Base-by-base conservation (phyloP, 2,797 vertebrate species). In the Rhadinocentrus ornatus region DNA sequence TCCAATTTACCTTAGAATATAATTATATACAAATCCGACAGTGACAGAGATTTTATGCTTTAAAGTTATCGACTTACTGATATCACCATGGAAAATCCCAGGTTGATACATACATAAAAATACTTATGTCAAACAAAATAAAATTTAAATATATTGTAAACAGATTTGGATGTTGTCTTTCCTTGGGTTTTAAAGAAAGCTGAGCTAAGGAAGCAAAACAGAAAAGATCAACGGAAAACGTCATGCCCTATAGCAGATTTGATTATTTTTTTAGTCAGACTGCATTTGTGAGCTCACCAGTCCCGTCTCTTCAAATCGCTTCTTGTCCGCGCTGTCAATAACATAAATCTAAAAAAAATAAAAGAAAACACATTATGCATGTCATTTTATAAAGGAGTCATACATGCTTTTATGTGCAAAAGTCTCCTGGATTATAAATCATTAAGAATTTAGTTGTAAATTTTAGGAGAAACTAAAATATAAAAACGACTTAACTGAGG, bases 311-410 rank as follows among this genome's bases (percentile, higher is more conserved):
- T 97, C 96, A 10, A 97, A 96, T 48, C 95, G 93, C 91, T 96
- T 97, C 91, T 95, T 96, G 88, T 97, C 96, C 4, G 96, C 94
- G 0, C 96, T 97, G 93, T 97, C 96, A 81, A 97, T 96, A 29
- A 97, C 95, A 62, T 97, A 97, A 86, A 97, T 97, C 96, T 97
- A 86, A 69, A 91, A 1, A 60, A 44, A 44, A 18, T 0, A 46
- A 20, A 46, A 8, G 18, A 46, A 46, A 46, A n/a, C 7, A 53
- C 6, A 12, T 13, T 7, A 48, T 29, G 15, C 13, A 55, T 29
- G 27, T 31, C 12, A 55, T 6, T 29, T 29, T 16, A 15, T 6
- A 12, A 53, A 26, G 13, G 6, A 53, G 24, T 26, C 24, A 53
- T 0, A 29, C 15, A 53, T 53, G 9, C 2, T 53, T 53, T 2